phyloP scores from a whole-genome alignment of 2,113 vertebrate species.

The Antechinus stuartii region DNA sequence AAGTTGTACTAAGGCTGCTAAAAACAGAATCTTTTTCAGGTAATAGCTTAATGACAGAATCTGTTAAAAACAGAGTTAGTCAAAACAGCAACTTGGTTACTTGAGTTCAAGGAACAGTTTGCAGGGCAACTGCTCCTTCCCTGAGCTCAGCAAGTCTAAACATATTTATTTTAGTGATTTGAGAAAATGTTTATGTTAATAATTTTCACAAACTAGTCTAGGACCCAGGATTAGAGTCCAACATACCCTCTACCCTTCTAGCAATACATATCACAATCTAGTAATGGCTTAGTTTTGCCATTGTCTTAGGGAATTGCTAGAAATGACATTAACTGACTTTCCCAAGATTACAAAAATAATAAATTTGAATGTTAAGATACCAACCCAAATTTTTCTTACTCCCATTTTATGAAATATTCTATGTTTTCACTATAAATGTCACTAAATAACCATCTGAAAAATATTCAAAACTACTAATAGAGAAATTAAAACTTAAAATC shows the following conservation, averaged over 20 bases:
- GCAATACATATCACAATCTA: not conserved
- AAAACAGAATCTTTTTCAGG: no score
- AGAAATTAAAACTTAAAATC: not conserved
- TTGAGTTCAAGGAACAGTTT: no score
- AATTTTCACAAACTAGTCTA: no score
- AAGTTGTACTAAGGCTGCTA: no score
- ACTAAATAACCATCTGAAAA: not conserved
- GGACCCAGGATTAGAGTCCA: no score
- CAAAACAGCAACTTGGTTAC: no score
- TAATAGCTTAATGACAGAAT: no score
- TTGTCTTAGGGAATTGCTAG: not conserved
- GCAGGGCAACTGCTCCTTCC: no score
- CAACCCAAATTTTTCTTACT: not conserved
- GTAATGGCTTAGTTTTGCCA: not conserved
- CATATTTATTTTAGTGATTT: no score
- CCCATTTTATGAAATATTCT: not conserved
- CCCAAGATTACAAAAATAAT: not conserved
- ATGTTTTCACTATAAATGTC: not conserved
- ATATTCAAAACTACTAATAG: not conserved
- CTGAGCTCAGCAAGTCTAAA: no score
- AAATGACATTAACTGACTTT: not conserved
- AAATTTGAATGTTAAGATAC: not conserved
- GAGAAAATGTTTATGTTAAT: no score
- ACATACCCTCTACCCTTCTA: not conserved
- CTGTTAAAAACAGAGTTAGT: no score